Evolutionary conservation across 2,888 invertebrate species (phyloP).

Genomic region (Tiphia femorata): DNA sequence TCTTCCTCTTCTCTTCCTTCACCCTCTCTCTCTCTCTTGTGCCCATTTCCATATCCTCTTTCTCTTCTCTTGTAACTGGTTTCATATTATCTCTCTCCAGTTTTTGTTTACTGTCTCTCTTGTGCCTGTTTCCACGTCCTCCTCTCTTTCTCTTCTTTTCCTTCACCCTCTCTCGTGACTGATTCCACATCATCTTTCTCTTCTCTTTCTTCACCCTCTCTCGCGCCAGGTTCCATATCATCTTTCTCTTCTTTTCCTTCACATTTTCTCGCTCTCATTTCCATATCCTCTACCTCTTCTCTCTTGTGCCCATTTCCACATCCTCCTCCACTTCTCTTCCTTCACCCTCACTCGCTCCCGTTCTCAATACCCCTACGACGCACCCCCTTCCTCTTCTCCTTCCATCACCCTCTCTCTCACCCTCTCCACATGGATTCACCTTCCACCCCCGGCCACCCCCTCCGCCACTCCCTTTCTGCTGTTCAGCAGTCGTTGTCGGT

Average conservation of each 20-base stretch:
- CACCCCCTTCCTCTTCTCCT: background rate
- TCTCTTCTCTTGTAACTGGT: slow-evolving; percentile 14
- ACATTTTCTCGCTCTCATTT: no score
- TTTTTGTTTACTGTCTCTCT: slow-evolving; percentile 29
- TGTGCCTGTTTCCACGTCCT: slow-evolving; percentile 20
- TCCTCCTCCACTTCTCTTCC: background rate
- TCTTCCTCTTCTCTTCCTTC: background rate
- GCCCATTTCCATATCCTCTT: no score
- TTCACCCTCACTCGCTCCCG: background rate
- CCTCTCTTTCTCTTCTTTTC: background rate
- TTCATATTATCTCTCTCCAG: slow-evolving; percentile 22
- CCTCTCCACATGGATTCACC: background rate
- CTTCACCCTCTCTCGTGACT: background rate
- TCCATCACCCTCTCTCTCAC: background rate
- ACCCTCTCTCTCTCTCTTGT: background rate
- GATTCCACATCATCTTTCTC: no score
- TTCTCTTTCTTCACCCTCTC: no score
- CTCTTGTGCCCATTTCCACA: background rate
- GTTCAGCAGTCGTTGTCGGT: no score
- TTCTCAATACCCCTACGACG: slow-evolving; percentile 9
- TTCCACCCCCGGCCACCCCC: background rate
- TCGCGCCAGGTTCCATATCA: no score
- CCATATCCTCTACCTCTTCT: background rate
- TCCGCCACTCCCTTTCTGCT: background rate
- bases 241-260: no score